phyloP scores from a whole-genome alignment of 2,888 invertebrate species.

The Thereva unica region DNA sequence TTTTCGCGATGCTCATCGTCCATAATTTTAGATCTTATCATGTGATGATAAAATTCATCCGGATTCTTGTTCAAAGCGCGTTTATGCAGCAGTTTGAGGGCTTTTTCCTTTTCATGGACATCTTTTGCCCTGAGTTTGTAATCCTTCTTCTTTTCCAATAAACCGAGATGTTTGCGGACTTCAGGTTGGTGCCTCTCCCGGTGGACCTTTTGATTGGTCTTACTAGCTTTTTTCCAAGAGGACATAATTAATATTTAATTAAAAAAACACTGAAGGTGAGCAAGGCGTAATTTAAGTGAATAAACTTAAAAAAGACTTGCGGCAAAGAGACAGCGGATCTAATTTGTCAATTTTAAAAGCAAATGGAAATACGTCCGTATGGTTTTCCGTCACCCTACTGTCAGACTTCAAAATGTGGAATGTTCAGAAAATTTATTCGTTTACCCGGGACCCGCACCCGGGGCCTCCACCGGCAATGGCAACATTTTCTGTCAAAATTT shows the following conservation, averaged over 20 bases:
- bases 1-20: constrained; percentile 70
- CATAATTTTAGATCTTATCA: constrained; percentile 83
- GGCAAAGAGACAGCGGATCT: too few relatives aligned
- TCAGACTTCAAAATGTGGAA: too few relatives aligned
- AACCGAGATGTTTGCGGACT: constrained; percentile 73
- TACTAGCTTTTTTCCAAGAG: constrained; percentile 86
- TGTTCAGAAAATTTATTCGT: too few relatives aligned
- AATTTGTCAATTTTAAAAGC: too few relatives aligned
- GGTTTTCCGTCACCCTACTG: too few relatives aligned
- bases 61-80: constrained; percentile 91
- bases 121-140: constrained; percentile 78
- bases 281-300: too few relatives aligned
- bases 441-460: too few relatives aligned
- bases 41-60: constrained; percentile 98
- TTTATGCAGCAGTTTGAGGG: constrained; percentile 78
- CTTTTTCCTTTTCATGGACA: constrained; percentile 79
- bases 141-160: constrained; percentile 88
- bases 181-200: constrained; percentile 85
- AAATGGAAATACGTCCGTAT: too few relatives aligned
- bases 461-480: too few relatives aligned
- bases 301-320: too few relatives aligned
- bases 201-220: constrained; percentile 82
- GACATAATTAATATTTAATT: constrained; percentile 66
- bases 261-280: neutral
- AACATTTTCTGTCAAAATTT: too few relatives aligned